Evolutionary conservation across 53 echinoderm and acorn worm species (phyloP).

Genomic region (Echinarachnius parma): DNA sequence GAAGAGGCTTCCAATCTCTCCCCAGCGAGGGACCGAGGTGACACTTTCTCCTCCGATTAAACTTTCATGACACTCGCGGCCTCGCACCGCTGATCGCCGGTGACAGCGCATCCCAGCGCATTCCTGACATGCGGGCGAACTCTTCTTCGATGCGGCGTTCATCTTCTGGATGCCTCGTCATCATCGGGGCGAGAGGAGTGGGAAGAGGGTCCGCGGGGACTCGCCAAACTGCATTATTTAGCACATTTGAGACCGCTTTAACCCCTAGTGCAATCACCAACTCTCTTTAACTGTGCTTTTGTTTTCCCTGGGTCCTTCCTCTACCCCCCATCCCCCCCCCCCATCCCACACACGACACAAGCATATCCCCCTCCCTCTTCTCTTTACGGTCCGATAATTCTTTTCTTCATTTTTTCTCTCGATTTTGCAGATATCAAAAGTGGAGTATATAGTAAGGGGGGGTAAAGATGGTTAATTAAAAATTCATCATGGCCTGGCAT

Average conservation of each 20-base stretch:
- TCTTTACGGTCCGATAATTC: conserved; percentile 41
- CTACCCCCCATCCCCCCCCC: too few relatives aligned
- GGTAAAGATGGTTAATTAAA: conserved; percentile 45
- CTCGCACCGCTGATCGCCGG: conserved; percentile 45
- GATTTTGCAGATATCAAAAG: conserved; percentile 24
- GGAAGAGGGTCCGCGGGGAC: conserved; percentile 40
- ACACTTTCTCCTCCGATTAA: conserved; percentile 40
- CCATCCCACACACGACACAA: too few relatives aligned
- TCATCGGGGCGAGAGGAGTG: conserved; percentile 9
- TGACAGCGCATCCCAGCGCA: conserved; percentile 48
- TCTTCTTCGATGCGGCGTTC: conserved; percentile 35
- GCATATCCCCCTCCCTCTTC: too few relatives aligned
- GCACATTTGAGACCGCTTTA: conserved; percentile 42
- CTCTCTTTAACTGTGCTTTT: conserved; percentile 18
- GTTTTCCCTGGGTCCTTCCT: conserved; percentile 13
- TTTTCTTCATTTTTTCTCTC: conserved; percentile 45
- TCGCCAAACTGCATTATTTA: conserved; percentile 42
- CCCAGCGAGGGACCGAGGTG: conserved; percentile 3
- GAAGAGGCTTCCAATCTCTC: conserved; percentile 1
- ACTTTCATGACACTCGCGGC: conserved; percentile 47
- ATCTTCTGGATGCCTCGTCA: conserved; percentile 31
- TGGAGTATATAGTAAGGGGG: conserved; percentile 42
- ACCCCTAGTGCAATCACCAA: conserved; percentile 44
- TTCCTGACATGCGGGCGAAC: too few relatives aligned
- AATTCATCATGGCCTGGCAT: conserved; percentile 42